A percentile compares a stretch with the other conserved stretches of the same genome.
Evolutionary conservation across 2,888 invertebrate genomes (phyloP).

Genomic region (Kryphioiulus occultus): DNA sequence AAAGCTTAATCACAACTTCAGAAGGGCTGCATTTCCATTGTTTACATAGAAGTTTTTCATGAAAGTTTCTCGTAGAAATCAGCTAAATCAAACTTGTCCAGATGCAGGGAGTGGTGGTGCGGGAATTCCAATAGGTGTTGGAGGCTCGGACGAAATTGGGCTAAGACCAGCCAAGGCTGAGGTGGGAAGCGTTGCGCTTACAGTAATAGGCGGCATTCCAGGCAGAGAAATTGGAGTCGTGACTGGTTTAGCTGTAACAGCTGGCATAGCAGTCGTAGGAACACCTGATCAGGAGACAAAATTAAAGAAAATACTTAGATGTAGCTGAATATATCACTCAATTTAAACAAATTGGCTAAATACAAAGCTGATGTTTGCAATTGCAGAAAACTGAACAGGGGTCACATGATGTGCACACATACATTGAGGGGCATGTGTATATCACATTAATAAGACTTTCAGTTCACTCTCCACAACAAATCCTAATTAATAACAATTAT

Average conservation of each 20-base stretch:
- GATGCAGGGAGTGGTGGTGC: not conserved
- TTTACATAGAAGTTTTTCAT: not conserved
- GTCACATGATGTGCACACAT: too few species aligned
- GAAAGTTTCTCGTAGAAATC: not conserved
- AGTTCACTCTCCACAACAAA: too few species aligned
- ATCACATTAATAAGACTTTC: too few species aligned
- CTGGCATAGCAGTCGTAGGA: constrained; percentile 50
- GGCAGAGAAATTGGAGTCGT: constrained; percentile 63
- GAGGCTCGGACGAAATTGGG: not conserved
- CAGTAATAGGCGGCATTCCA: constrained; percentile 82
- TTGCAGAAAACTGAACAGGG: too few species aligned
- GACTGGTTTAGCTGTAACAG: constrained; percentile 56
- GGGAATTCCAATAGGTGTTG: not conserved
- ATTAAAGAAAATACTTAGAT: constrained; percentile 5
- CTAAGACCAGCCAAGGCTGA: constrained; percentile 65
- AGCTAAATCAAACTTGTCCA: not conserved
- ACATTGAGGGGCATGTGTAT: too few species aligned
- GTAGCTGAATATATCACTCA: not conserved
- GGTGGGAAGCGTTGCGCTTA: constrained; percentile 74
- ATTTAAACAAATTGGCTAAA: too few species aligned
- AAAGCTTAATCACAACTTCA: not conserved
- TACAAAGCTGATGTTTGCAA: too few species aligned
- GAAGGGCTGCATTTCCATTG: not conserved
- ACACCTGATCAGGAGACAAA: constrained; percentile 43
- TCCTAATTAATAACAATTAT: too few species aligned